Base-by-base conservation (phyloP, 2,888 invertebrate genomes). In the Melinaea marsaeus region DNA sequence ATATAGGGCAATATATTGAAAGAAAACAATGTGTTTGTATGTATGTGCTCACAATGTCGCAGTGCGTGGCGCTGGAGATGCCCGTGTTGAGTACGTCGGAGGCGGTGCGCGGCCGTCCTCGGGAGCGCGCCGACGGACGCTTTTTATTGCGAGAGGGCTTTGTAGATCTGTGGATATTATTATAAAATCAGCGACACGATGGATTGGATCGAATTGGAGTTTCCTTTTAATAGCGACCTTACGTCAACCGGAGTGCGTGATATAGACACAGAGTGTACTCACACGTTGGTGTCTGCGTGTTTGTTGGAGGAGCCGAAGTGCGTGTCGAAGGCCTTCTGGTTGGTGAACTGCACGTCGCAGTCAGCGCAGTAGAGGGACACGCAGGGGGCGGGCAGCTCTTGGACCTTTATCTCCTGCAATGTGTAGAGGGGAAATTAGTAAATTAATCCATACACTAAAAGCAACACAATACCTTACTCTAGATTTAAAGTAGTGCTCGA, bases 291-390 rank as follows among this genome's bases (percentile, higher is more conserved):
- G 2, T 74, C 72, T 3, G 83, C 79, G 66, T 90, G 90, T 62
- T 84, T 88, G 73, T 79, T 84, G 4, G 89, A 88, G 73, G 86
- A 86, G 55, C 86, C 86, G 33, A 88, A 82, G 60, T 89, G 89
- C 2, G 84, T 87, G 22, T 70, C 71, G 75, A 75, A 88, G 0
- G 89, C 89, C 0, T 68, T 69, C 9, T 79, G 76, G 61, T 74
- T 79, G 9, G 79, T 69, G 73, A 90, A 89, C 72, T 84, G 83
- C 2, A 90, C 73, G 57, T 76, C 69, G 68, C 90, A 90, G 33
- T 86, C 89, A 0, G 72, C 74, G 71, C 90, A 90, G 78, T 83
- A 85, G 65, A 77, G 69, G 3, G 80, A 74, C 32, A 64, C 78
- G 75, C 0, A 72, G 64, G 0, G 74, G 70, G 62, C 79, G 72